Evolutionary conservation across 1,140 invertebrate species (phyloP), one percentile per base, ranked within the genome.

Genomic region (Trachymyrmex cornetzi): DNA sequence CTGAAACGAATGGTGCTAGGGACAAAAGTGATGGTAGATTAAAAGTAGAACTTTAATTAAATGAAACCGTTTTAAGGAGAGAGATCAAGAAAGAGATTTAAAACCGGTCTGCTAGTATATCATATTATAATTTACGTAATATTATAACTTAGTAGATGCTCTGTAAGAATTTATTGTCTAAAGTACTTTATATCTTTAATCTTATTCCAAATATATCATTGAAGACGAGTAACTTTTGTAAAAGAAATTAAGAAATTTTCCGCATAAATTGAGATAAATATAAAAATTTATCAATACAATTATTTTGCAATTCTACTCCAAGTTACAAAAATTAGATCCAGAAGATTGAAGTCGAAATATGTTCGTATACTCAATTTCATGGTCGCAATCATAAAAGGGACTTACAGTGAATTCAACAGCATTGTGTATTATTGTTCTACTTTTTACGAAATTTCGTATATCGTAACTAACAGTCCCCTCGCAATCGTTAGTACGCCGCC

Each of bases 401-500:
- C n/a, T 55, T 24, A 22, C 4, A 50, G 34, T 24, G 38, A n/a
- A 57, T 61, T 44, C 64, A 61, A 69, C 71, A 84, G 79, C 72
- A 71, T 89, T 66, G 87, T 66, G 87, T 59, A 48, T 74, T 59
- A 75, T 75, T 69, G 53, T 48, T 1, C 48, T 57, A 75, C 19
- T 75, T 91, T 88, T 87, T 44, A 48, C 80, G 74, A 88, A 91
- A 91, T 89, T 89, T 85, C 86, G 66, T 86, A 82, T 84, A 86
- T 85, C 86, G 88, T 71, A 77, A 81, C 75, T 50, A 69, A n/a
- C 59, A 24, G 61, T 48, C 57, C 77, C 71, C 71, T 77, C 69
- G 34, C 24, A 80, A 48, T 89, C 90, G 90, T 89, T 91, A 91
- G 86, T 80, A 61, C 59, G 66, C 86, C 82, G 34, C 64, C 48